Conservation (phyloP, 2,113 vertebrate genomes). For the Ovis aries region ARS-UI_Ramb_v3.0 NC_056080.1:36629001-36629500, state of each 20-base stretch:
- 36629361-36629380: background rate
- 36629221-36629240: background rate
- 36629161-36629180: background rate
- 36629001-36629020: background rate
- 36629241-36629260: background rate
- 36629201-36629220: background rate
- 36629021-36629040: background rate
- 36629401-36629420: background rate
- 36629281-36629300: background rate
- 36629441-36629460: background rate
- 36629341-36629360: background rate
- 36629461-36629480: background rate
- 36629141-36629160: background rate
- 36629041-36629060: background rate
- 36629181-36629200: background rate
- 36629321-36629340: background rate
- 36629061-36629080: background rate
- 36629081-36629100: background rate
- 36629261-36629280: background rate
- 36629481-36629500: background rate
- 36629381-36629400: background rate
- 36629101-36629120: background rate
- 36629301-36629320: background rate
- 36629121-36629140: background rate
- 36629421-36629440: background rate